Base-by-base conservation (phyloP, 2,888 invertebrate genomes). In the Agonopterix arenella region DNA sequence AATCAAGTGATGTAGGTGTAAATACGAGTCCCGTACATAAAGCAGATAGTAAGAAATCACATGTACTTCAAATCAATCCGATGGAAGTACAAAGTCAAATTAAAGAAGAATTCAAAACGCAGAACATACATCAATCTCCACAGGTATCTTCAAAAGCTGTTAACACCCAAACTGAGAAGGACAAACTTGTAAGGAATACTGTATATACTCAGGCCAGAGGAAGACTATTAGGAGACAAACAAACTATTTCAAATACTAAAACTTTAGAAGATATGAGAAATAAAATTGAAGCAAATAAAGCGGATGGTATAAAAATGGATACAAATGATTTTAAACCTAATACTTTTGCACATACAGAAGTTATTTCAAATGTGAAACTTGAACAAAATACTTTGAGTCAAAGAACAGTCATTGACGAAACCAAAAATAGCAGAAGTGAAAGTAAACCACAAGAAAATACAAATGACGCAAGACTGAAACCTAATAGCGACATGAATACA, bases 131-230 rank as follows among this genome's bases (percentile, higher is more conserved):
- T 8, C 11, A 16, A 37, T 38, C 41, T 36, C 48, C 28, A 28
- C 28, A 28, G 5, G 28, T 28, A 28, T 28, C 28, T 28, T 28
- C 28, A 28, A 28, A 36, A 28, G 47, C 41, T 40, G 40, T n/a
- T n/a, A 40, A n/a, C 10, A n/a, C 44, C 11, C 60, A 58, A 49
- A 58, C 49, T 11, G 77, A 76, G 43, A 72, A 61, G 44, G 83
- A 84, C 8, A 85, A 84, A 57, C 60, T 81, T 43, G 57, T 82
- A n/a, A 72, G 88, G 58, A 85, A 85, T 45, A 88, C 86, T 5
- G 85, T 88, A 2, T 88, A 61, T 50, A 75, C 80, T 1, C 88
- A 88, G 76, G 86, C 86, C 0, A 71, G 84, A 40, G 82, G 80
- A 0, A 72, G 84, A 60, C 56, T 83, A 44, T 56, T 83, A 41